A percentile compares a stretch with the other conserved stretches of the same genome.
Evolutionary conservation across 2,888 invertebrate genomes (phyloP).

Genomic region (Noctua janthe): DNA sequence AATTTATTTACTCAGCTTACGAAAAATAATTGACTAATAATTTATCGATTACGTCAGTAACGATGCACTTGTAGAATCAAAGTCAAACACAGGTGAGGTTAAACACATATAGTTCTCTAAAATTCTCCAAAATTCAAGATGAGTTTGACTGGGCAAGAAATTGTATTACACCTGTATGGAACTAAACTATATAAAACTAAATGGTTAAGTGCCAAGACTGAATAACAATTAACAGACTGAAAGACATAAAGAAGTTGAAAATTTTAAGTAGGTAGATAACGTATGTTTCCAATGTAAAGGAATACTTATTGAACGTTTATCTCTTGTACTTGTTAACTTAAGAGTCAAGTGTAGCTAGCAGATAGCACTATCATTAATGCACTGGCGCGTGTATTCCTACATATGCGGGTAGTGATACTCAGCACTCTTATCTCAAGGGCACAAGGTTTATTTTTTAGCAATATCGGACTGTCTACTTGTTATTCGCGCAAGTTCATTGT

Average conservation of each 20-base stretch:
- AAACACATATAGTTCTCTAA: background rate
- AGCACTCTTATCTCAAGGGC: conserved; percentile 50
- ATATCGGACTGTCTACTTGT: conserved; percentile 56
- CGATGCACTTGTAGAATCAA: background rate
- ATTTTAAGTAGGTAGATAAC: background rate
- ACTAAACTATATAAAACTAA: background rate
- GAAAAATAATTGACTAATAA: background rate
- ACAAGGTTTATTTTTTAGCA: conserved; percentile 65
- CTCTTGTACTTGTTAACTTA: conserved; percentile 65
- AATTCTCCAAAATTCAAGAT: background rate
- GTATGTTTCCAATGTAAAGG: conserved; percentile 31
- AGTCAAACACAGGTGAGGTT: background rate
- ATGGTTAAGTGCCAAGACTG: too few relatives aligned
- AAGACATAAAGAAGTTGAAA: background rate
- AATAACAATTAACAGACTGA: background rate
- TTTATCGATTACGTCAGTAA: background rate
- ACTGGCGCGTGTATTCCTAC: conserved; percentile 82
- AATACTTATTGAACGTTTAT: conserved; percentile 54
- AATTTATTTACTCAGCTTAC: background rate
- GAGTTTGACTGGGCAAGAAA: background rate
- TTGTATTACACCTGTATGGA: background rate
- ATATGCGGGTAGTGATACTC: conserved; percentile 79
- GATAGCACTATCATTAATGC: conserved; percentile 84
- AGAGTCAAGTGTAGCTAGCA: conserved; percentile 83
- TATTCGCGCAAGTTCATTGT: conserved; percentile 77